Base-by-base conservation (phyloP, 2,797 vertebrate genomes). In the Lycodopsis pacificus region DNA sequence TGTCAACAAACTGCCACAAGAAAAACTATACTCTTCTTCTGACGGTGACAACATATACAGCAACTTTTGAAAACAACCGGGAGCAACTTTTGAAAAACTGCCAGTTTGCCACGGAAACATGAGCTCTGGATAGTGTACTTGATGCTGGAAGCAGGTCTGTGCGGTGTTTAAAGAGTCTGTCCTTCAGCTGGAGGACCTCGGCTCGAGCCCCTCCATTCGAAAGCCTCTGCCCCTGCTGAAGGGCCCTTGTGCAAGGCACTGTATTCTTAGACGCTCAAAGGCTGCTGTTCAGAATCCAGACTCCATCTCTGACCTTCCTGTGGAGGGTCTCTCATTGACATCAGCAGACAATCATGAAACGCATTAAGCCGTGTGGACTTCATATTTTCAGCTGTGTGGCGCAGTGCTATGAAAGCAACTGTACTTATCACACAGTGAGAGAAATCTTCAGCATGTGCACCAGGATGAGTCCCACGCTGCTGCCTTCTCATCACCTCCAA, bases 121-220 rank as follows among this genome's bases (percentile, higher is more conserved):
- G 0, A 3, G 4, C 27, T 10, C 65, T 32, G n/a, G 14, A 64
- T 49, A 61, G 30, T 20, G 3, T 32, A 32, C 61, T n/a, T 10
- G 72, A 57, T 17, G 75, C 62, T 32, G 22, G 19, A 15, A 14
- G 54, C 49, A n/a, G 56, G 48, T 69, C 13, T 49, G 19, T 2
- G 34, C 3, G 1, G 27, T 0, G 30, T 38, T 71, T 2, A 10
- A 6, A 59, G 56, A 61, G 61, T 44, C 38, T 0, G 62, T 80
- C 76, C 76, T 82, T 78, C 79, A 85, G 54, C 65, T 64, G 62
- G 73, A 76, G 61, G 73, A 40, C 13, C 66, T 38, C 13, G 0
- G 40, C 56, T 36, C n/a, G 0, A 51, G 61, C 71, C 48, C 69
- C 30, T 51, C 40, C 12, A 27, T 32, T 20, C 40, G 56, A 51